Evolutionary conservation across 2,113 vertebrate genomes (phyloP).

Genomic region (Benitochromis conjunctus): DNA sequence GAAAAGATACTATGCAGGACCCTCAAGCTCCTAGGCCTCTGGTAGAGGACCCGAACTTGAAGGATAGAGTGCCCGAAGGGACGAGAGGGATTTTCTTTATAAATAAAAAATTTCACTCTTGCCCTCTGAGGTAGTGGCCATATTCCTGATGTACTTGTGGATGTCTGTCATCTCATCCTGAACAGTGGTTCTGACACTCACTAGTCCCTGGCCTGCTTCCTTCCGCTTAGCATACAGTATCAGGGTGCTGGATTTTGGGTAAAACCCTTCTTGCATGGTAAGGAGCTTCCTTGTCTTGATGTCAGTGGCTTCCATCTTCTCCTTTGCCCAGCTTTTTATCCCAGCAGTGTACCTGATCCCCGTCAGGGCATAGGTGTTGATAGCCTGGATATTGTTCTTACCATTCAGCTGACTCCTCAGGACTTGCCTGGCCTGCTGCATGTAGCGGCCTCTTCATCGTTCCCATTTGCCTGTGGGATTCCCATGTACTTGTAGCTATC

Average conservation of each 20-base stretch:
- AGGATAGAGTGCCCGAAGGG: too few relatives aligned
- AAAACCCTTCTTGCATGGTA: not conserved
- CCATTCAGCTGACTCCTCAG: not conserved
- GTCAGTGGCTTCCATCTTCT: not conserved
- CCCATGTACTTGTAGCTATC: not conserved
- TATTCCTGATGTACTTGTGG: not conserved
- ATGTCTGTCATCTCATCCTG: too few relatives aligned
- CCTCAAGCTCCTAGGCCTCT: too few relatives aligned
- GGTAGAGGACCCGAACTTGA: too few relatives aligned
- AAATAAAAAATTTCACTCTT: too few relatives aligned
- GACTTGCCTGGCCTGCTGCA: not conserved
- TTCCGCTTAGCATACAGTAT: too few relatives aligned
- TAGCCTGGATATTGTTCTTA: too few relatives aligned
- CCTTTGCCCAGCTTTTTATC: not conserved
- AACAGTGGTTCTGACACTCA: too few relatives aligned
- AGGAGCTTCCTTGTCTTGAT: not conserved
- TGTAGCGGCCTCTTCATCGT: not conserved
- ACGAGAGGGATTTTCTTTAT: not conserved
- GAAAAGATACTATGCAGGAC: too few relatives aligned
- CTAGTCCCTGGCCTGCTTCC: too few relatives aligned
- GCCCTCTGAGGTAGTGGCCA: not conserved
- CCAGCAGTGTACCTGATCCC: not conserved
- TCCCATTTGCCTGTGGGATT: not conserved
- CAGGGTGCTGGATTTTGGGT: too few relatives aligned
- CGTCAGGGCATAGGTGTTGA: too few relatives aligned